Conservation (phyloP, 2,797 vertebrate genomes). For the Decapterus maruadsi region DNA sequence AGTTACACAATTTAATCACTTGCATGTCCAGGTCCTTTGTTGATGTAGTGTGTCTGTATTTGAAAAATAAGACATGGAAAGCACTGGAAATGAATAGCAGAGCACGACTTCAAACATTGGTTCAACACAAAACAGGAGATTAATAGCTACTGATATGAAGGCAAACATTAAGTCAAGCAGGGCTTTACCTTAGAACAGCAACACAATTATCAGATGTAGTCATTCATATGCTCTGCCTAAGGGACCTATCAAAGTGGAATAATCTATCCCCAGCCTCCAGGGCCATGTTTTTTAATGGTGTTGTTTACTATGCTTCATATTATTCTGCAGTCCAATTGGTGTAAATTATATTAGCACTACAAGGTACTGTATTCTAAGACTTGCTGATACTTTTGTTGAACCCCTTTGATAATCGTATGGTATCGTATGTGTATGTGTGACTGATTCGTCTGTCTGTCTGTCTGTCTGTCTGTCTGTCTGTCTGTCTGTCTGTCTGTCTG, state of each 20-base stretch:
- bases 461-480: too few relatives aligned
- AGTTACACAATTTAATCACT: not conserved
- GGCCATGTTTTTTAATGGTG: not conserved
- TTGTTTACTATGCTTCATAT: not conserved
- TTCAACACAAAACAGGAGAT: constrained; percentile 32
- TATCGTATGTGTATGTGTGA: too few relatives aligned
- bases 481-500: too few relatives aligned
- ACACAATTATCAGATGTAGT: constrained; percentile 11
- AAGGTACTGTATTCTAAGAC: not conserved
- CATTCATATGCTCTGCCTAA: not conserved
- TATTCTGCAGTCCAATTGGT: not conserved
- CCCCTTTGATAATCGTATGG: too few relatives aligned
- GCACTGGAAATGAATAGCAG: constrained; percentile 6
- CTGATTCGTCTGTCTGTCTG: too few relatives aligned
- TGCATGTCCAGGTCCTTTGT: not conserved
- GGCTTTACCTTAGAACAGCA: constrained; percentile 1
- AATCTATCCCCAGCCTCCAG: not conserved
- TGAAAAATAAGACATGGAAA: constrained; percentile 27
- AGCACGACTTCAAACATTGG: constrained; percentile 2
- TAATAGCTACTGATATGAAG: constrained; percentile 17
- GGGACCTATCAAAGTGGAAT: not conserved
- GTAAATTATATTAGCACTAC: not conserved
- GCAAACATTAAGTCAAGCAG: not conserved
- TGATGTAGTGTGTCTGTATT: constrained; percentile 2
- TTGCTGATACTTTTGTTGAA: constrained; percentile 1